Conservation (phyloP, 1,140 invertebrate species). For the Bombus superbus region DNA sequence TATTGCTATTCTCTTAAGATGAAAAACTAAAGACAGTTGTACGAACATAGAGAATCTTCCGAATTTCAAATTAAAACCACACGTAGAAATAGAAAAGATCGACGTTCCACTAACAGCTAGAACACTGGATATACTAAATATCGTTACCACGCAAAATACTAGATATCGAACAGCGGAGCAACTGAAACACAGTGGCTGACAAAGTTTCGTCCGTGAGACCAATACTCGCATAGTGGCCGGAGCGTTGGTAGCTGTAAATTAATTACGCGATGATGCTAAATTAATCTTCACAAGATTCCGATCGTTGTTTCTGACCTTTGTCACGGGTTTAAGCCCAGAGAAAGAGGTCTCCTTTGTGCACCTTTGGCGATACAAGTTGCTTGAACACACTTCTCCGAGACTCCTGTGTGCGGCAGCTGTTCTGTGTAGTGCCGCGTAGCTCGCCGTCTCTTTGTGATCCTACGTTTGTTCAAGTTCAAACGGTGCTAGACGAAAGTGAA, state of each 20-base stretch:
- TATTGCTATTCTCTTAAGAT: no score
- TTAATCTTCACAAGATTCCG: slow-evolving; percentile 51
- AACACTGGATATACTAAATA: no score
- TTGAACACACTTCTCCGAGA: slow-evolving; percentile 10
- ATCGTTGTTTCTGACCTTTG: slow-evolving; percentile 51
- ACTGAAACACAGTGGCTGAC: no score
- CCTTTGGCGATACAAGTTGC: slow-evolving; percentile 15
- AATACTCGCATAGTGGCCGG: no score
- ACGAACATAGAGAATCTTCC: no score
- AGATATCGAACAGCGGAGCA: no score
- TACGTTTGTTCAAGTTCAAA: slow-evolving; percentile 46
- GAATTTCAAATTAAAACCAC: no score
- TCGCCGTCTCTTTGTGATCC: slow-evolving; percentile 38
- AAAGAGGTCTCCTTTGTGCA: slow-evolving; percentile 8
- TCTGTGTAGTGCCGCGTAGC: not conserved
- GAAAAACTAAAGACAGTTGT: no score
- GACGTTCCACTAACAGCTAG: no score
- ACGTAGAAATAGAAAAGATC: no score
- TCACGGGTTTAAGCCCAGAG: slow-evolving; percentile 13
- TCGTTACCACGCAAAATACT: no score
- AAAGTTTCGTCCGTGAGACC: no score
- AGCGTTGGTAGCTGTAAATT: slow-evolving; percentile 4
- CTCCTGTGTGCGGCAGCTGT: not conserved
- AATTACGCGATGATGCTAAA: slow-evolving; percentile 45
- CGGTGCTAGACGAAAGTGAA: not conserved